Percentiles rank a stretch among this genome's conserved stretches.
Conservation (phyloP, 2,797 vertebrate species). For the Sphenopsis melanotis region DNA sequence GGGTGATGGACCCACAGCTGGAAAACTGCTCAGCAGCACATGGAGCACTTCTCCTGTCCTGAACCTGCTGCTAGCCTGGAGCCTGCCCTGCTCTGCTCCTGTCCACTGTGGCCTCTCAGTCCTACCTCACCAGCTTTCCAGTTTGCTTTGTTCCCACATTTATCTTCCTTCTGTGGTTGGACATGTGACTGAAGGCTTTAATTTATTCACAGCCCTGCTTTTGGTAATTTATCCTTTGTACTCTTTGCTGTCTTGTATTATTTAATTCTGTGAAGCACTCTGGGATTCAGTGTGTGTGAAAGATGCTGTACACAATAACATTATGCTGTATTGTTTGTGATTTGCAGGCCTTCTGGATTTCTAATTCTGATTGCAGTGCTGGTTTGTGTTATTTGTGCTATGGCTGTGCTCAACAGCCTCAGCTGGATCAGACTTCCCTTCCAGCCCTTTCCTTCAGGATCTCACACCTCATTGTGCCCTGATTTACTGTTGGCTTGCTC, state of each 20-base stretch:
- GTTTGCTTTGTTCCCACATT: background rate
- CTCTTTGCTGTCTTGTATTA: slow-evolving; percentile 39
- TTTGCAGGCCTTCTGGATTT: slow-evolving; percentile 42
- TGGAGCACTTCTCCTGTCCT: background rate
- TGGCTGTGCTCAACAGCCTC: background rate
- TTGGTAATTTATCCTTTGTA: slow-evolving; percentile 54
- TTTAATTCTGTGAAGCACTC: slow-evolving; percentile 52
- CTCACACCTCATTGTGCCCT: background rate
- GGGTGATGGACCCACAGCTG: background rate
- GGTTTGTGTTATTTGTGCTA: slow-evolving; percentile 9
- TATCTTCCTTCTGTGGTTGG: background rate
- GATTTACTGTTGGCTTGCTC: background rate
- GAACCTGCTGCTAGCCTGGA: background rate
- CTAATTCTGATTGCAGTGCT: background rate
- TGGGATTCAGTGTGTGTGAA: slow-evolving; percentile 28
- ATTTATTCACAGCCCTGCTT: slow-evolving; percentile 45
- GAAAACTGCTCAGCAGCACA: background rate
- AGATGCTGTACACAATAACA: slow-evolving; percentile 44
- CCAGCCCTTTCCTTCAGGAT: background rate
- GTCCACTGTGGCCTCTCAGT: background rate
- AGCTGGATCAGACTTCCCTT: background rate
- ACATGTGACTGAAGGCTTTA: slow-evolving; percentile 34
- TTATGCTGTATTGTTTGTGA: slow-evolving; percentile 47
- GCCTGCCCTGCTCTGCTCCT: background rate
- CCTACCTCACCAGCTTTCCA: background rate